Base-by-base conservation (phyloP, 1,140 invertebrate genomes). In the Chrysoperla carnea region DNA sequence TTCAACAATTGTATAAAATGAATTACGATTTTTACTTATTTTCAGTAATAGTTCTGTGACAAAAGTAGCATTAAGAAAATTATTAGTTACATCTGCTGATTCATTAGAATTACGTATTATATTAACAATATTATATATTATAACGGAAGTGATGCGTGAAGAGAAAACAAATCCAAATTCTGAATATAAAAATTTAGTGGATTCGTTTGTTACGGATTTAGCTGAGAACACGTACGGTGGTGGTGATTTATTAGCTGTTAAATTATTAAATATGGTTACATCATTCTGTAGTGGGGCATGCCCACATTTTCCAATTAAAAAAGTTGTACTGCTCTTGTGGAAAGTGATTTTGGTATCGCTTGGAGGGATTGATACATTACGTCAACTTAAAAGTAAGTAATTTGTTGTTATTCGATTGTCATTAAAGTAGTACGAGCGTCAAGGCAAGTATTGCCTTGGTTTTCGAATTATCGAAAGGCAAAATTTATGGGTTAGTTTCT, bases 241-340 rank as follows among this genome's bases (percentile, higher is more conserved):
- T 36, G 88, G 92, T 53, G 89, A 94, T 58, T 62, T 92, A 39
- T 62, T 96, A 9, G 78, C 83, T 9, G 77, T 95, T 4, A 90
- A 91, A 55, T 66, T 98, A 43, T 72, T 97, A 37, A 78, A 81
- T 47, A 92, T 97, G 91, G 85, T 96, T 6, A 93, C 88, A 13
- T 75, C 80, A 49, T 92, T 96, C 58, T 97, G 92, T 64, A 90
- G 86, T 55, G 91, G 91, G 1, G 78, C 81, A 35, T 84, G 88
- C 8, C 87, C 91, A 37, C 89, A 95, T 67, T 96, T 94, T 68
- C 93, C 93, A 11, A 95, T 97, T 75, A 96, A 94, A 60, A 98
- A 98, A 69, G 85, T 97, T 41, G 64, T 98, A 23, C 63, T 98
- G n/a, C 62, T 98, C 2, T 58, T 98, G 9, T 98, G 94, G 94